Evolutionary conservation across 2,113 vertebrate species (phyloP).

Genomic region (Rhagologus leucostigma): DNA sequence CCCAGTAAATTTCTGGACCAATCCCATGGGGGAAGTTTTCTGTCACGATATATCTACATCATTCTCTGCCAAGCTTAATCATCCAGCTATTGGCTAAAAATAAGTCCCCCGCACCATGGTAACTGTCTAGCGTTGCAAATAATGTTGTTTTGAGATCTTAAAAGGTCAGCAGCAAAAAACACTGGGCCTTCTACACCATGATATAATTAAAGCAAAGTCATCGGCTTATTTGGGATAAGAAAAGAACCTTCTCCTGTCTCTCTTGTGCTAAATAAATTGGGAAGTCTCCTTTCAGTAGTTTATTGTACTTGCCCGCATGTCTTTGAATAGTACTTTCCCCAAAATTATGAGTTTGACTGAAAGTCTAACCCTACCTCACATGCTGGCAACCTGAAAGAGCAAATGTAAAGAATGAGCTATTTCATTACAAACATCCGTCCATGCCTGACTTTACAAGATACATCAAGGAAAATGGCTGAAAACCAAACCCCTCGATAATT

Average conservation of each 20-base stretch:
- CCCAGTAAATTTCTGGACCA: background rate
- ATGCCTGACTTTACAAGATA: background rate
- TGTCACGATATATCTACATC: background rate
- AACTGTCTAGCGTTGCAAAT: background rate
- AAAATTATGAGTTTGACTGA: background rate
- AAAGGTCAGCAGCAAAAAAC: background rate
- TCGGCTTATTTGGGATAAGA: background rate
- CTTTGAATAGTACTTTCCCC: background rate
- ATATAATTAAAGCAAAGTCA: slow-evolving; percentile 28
- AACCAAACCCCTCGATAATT: background rate
- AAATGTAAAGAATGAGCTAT: background rate
- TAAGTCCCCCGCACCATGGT: background rate
- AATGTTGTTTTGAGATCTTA: background rate
- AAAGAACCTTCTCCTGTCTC: background rate
- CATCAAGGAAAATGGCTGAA: slow-evolving; percentile 4
- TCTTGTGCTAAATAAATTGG: background rate
- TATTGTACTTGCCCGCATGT: background rate
- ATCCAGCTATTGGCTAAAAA: slow-evolving; percentile 1
- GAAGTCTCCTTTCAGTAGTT: background rate
- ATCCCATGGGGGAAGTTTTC: background rate
- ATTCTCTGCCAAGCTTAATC: background rate
- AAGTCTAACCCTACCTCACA: background rate
- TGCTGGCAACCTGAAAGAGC: background rate
- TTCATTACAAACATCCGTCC: background rate
- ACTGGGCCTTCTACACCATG: background rate